These are phyloP conservation scores for Musca domestica DNA, from an alignment of 1,140 invertebrate genomes.

Conservation along the genomic window DNA sequence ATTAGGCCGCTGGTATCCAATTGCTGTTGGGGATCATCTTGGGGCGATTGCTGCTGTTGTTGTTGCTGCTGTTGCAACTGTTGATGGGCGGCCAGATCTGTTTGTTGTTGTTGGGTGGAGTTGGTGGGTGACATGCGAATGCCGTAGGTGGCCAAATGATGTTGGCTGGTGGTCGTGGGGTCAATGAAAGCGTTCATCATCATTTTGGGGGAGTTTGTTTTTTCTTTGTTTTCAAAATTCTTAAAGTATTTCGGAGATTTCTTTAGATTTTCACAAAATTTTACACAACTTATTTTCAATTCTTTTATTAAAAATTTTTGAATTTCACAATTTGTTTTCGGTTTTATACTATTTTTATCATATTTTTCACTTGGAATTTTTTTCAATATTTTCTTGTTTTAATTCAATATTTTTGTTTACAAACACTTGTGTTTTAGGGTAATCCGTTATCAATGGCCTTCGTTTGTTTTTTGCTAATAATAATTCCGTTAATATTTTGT, in stretches of 20 bases:
- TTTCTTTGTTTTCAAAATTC: conserved; percentile 8
- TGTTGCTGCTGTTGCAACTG: conserved; percentile 42
- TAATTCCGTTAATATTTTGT: too few relatives aligned
- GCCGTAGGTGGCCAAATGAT: conserved; percentile 68
- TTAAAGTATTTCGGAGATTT: conserved; percentile 4
- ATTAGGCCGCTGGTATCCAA: conserved; percentile 33
- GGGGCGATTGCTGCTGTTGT: conserved; percentile 44
- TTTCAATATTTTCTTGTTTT: too few relatives aligned
- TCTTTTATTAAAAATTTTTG: neutral
- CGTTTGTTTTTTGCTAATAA: too few relatives aligned
- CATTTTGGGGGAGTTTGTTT: conserved; percentile 34
- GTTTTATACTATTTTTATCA: neutral
- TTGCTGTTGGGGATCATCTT: conserved; percentile 43
- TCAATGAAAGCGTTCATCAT: conserved; percentile 79
- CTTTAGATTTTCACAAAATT: neutral
- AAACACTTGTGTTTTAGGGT: too few relatives aligned
- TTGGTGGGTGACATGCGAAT: conserved; percentile 72
- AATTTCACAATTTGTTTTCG: neutral
- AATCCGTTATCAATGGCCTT: too few relatives aligned
- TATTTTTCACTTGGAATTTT: too few relatives aligned
- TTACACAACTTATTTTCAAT: too few relatives aligned
- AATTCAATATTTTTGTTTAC: too few relatives aligned
- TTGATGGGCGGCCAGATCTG: conserved; percentile 41
- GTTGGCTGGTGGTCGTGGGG: conserved; percentile 55
- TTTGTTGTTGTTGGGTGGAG: conserved; percentile 40